Base-by-base conservation (phyloP, 2,113 vertebrate genomes). In the Cettia cetti region DNA sequence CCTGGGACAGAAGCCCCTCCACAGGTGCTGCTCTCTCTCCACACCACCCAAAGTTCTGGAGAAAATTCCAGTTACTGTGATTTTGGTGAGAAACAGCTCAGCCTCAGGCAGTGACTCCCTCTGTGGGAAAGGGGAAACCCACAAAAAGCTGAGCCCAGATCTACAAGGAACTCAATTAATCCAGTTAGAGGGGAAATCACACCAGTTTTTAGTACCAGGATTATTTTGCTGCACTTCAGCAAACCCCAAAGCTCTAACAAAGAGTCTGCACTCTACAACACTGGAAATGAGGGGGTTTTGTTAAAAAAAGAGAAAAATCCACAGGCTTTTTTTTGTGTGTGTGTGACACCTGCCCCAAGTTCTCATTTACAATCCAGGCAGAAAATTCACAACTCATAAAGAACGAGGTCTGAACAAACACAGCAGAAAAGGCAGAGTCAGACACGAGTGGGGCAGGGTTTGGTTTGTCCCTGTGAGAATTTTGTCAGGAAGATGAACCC, bases 181-280 rank as follows among this genome's bases (percentile, higher is more conserved):
- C 45, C 76, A 92, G 84, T 71, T 91, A 87, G 16, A 16, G 59
- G 18, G 79, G 54, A 76, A 83, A 77, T 80, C 94, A 76, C 93
- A 79, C 44, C 63, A 15, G 24, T 52, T 59, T 39, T 94, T 88
- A 96, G 85, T 78, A 22, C 7, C 33, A 33, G 1, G 12, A 13
- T 37, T 23, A 26, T 24, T 37, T 13, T 35, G 54, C 40, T 85
- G 75, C 87, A 82, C 85, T 96, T 96, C 96, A 96, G 65, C 91
- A 54, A 97, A 96, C 94, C 65, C 84, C 94, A 87, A 94, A 95
- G 93, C 86, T 80, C 92, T 87, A 30, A 44, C 85, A 66, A 47
- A 86, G 81, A 70, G 89, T 72, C 93, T 94, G 49, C 42, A 54
- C 74, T 85, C 74, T 65, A 18, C 75, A 95, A 63, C 39, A 45